A percentile compares a stretch with the other conserved stretches of the same genome.
Conservation (phyloP, 2,888 invertebrate species). For the Drosophila setosimentum region DNA sequence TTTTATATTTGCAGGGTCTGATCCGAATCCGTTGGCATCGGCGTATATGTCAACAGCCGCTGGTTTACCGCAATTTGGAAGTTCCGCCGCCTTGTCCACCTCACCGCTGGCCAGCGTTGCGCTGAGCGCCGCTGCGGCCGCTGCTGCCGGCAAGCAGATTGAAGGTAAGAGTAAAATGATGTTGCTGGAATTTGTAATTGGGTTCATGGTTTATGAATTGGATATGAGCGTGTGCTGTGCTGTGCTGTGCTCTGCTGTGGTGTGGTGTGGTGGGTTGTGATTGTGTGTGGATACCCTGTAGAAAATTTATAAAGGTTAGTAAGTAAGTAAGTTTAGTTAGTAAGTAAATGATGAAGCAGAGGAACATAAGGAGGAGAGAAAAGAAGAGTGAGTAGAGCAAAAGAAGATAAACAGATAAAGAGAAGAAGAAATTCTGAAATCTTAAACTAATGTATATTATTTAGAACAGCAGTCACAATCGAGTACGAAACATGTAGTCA, state of each 20-base stretch:
- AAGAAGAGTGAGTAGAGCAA: not conserved
- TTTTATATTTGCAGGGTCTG: slow-evolving; percentile 70
- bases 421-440: not conserved
- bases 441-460: not conserved
- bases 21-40: slow-evolving; percentile 87
- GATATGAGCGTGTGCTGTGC: slow-evolving; percentile 4
- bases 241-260: not conserved
- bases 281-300: not conserved
- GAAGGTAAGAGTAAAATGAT: slow-evolving; percentile 89
- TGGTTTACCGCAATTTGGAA: slow-evolving; percentile 87
- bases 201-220: slow-evolving; percentile 8
- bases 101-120: slow-evolving; percentile 88
- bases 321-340: not conserved
- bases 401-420: no score
- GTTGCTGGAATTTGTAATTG: not conserved
- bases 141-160: slow-evolving; percentile 95
- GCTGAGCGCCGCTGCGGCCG: slow-evolving; percentile 91
- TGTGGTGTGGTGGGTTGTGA: not conserved
- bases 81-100: slow-evolving; percentile 87
- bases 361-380: not conserved
- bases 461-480: not conserved
- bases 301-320: not conserved
- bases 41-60: slow-evolving; percentile 87
- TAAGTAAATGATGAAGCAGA: no score
- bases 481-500: no score